Evolutionary conservation across 2,888 invertebrate species (phyloP), one percentile per base, ranked within the genome.

Genomic region (Formica aserva): DNA sequence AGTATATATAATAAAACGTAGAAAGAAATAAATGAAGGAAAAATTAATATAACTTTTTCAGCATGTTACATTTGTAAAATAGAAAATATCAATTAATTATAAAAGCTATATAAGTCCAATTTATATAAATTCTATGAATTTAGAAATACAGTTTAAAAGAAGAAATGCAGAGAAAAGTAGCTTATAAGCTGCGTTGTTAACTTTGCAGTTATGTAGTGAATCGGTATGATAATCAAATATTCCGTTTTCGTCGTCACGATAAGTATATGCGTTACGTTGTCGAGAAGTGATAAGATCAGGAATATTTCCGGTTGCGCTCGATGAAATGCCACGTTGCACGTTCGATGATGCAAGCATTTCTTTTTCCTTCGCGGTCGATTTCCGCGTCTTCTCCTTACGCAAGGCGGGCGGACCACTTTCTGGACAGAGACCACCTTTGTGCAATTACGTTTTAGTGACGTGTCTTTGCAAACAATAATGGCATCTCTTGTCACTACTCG

Each of bases 351-450:
- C 84, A 86, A 87, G 65, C 38, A 18, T 55, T 80, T 63, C 81
- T 71, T 72, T 78, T 74, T 76, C 67, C 85, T 67, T 22, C 63
- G 18, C 81, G 22, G n/a, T 11, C 82, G 86, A 84, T 89, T 90
- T 87, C 89, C 89, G 90, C 86, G 85, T 90, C 90, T 87, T 90
- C 86, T 69, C 57, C 83, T 89, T 92, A 88, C 91, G 91, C 89
- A 92, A 92, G 71, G 5, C 69, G 81, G 90, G 83, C 86, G 90
- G 89, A 90, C 89, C 89, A 89, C 85, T 90, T 90, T 90, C 89
- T 90, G 89, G 87, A 90, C 89, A 85, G 62, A 78, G 78, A 63
- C 87, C 82, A 85, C 89, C 89, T 89, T 87, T 82, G 89, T 85
- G 82, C 80, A 86, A 90, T 89, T 87, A 84, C 66, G 78, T 74